Conservation (phyloP, 1,140 invertebrate species). For the Megalopta genalis region DNA sequence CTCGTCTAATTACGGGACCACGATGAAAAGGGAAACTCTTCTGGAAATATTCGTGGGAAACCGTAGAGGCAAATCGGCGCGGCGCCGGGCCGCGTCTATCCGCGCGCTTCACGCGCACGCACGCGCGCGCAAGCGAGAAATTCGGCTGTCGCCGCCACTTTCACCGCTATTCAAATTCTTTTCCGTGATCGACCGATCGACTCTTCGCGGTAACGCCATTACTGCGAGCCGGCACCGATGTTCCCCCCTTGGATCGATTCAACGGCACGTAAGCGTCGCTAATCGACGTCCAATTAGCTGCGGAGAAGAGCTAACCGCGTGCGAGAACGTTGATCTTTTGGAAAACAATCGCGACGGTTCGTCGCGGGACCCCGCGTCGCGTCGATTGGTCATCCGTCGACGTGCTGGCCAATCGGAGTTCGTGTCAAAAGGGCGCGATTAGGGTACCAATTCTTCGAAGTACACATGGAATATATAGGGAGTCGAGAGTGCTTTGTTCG, state of each 20-base stretch:
- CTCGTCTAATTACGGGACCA: neutral
- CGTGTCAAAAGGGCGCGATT: conserved; percentile 39
- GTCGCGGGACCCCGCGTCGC: neutral
- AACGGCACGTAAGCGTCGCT: neutral
- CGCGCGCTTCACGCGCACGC: neutral
- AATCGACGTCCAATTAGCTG: neutral
- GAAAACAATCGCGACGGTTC: neutral
- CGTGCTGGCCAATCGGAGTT: conserved; percentile 22
- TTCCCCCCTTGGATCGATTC: no score
- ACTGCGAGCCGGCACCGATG: no score
- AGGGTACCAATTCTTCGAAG: conserved; percentile 14
- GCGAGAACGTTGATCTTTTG: neutral
- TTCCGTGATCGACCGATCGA: neutral
- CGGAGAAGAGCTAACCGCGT: neutral
- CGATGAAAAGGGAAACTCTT: neutral
- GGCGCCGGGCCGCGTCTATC: no score
- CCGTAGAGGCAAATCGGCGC: neutral
- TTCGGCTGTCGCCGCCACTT: conserved; percentile 13
- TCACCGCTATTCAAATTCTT: conserved; percentile 1
- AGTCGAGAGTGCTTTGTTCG: neutral
- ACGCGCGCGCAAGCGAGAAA: neutral
- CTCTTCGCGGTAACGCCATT: neutral
- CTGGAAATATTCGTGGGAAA: neutral
- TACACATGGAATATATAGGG: neutral
- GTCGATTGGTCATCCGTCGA: conserved; percentile 12